Evolutionary conservation across 2,888 invertebrate species (phyloP), one percentile per base, ranked within the genome.

Genomic region (Horisme vitalbata): DNA sequence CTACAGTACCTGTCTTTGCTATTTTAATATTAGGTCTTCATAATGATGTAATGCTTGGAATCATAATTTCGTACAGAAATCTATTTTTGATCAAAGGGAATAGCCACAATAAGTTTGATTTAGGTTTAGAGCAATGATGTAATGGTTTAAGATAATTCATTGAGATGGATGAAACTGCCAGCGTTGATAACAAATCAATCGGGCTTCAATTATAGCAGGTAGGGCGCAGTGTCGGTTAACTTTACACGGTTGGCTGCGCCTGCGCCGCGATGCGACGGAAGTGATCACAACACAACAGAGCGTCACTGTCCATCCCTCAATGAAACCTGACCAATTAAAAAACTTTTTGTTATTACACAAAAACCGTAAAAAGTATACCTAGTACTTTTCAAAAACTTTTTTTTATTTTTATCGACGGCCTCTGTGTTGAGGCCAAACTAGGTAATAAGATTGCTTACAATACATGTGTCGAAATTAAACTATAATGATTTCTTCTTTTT

Each of bases 171-270:
- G 28, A 44, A 45, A 43, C 44, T 39, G 34, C 37, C 24, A 41
- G 38, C 43, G 39, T 46, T 44, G 55, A 53, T 41, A 38, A 32
- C 26, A 45, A 55, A 65, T 64, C 60, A 66, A 65, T 66, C 61
- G 46, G 38, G 52, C 46, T 43, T 59, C 53, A 65, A 65, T 64
- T 61, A 59, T 37, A 39, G 63, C 71, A 78, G 77, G 74, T 75
- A 74, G 63, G 50, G 53, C 52, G 13, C 48, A 56, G 45, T 24
- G 45, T 39, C 58, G 65, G 66, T 61, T 61, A 59, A 63, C 58
- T 63, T 67, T 54, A 68, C 74, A 78, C 78, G 86, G 73, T 75
- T 52, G 68, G 76, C 21, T 83, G 85, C 77, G 75, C 76, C 57
- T 59, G 77, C 76, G 75, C 64, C 61, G 61, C 51, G 18, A 1